Evolutionary conservation across 2,888 invertebrate species (phyloP).

Genomic region (Chrysodeixis includens): DNA sequence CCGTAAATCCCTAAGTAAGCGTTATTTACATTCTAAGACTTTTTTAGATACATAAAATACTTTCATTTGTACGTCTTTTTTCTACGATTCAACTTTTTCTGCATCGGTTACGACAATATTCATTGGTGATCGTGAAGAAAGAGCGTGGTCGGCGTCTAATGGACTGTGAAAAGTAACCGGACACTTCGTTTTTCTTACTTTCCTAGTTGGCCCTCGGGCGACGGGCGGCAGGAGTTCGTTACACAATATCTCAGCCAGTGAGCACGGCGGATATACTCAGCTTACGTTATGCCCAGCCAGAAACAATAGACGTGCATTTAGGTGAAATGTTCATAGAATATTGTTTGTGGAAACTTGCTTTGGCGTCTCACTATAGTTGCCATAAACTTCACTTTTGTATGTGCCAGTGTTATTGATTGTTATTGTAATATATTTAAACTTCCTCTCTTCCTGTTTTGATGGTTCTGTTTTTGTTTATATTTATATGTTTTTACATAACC

Average conservation of each 20-base stretch:
- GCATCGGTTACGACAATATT: slow-evolving; percentile 43
- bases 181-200: slow-evolving; percentile 53
- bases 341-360: slow-evolving; percentile 6
- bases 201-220: slow-evolving; percentile 36
- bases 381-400: neutral
- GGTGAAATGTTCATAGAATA: slow-evolving; percentile 13
- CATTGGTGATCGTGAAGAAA: slow-evolving; percentile 48
- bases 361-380: no score
- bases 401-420: neutral
- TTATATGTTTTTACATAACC: neutral
- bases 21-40: slow-evolving; percentile 17
- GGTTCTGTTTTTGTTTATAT: neutral
- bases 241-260: slow-evolving; percentile 33
- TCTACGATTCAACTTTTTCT: slow-evolving; percentile 50
- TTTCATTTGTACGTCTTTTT: slow-evolving; percentile 32
- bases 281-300: slow-evolving; percentile 21
- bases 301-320: slow-evolving; percentile 18
- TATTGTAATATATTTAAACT: neutral
- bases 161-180: slow-evolving; percentile 52
- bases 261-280: slow-evolving; percentile 22
- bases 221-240: slow-evolving; percentile 23
- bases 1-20: slow-evolving; percentile 26
- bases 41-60: slow-evolving; percentile 27
- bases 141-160: slow-evolving; percentile 42
- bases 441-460: neutral